These are phyloP conservation scores for Dromococcyx pavoninus DNA, from an alignment of 2,797 vertebrate genomes.

Conservation along the genomic window DNA sequence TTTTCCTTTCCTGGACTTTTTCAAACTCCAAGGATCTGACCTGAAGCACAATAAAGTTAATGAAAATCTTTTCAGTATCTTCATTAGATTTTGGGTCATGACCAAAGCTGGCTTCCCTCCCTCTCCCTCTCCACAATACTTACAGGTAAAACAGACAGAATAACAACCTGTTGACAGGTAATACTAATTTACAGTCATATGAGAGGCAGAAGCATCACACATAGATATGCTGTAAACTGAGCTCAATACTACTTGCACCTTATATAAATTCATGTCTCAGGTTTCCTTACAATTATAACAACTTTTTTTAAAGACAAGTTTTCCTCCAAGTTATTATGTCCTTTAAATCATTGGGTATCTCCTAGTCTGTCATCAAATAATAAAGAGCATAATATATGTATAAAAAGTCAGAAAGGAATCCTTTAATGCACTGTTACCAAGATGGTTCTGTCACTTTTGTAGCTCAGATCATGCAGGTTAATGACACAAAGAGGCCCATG, in stretches of 20 bases:
- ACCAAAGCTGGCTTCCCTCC: background rate
- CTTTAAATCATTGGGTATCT: background rate
- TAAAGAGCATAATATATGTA: background rate
- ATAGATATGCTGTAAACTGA: slow-evolving; percentile 13
- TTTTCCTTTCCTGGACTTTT: background rate
- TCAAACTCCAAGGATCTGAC: background rate
- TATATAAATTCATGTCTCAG: background rate
- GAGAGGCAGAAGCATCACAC: slow-evolving; percentile 12
- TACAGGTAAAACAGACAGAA: background rate
- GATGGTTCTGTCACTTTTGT: background rate
- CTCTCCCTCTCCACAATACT: background rate
- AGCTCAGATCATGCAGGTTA: background rate
- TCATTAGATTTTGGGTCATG: slow-evolving; percentile 22
- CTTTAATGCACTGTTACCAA: background rate
- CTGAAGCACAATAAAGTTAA: background rate
- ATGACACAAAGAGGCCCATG: background rate
- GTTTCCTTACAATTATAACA: slow-evolving; percentile 5
- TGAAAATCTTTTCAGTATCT: background rate
- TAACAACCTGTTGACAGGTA: slow-evolving; percentile 47
- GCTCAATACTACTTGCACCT: background rate
- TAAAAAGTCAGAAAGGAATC: background rate
- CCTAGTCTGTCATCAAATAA: slow-evolving; percentile 12
- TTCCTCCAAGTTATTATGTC: background rate
- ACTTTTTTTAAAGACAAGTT: background rate
- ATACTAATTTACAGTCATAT: background rate